Percentiles rank a stretch among this genome's conserved stretches.
Evolutionary conservation across 30 jellyfish, hydroid and myxozoan species (phyloP).

Genomic region (Clytia hemisphaerica): DNA sequence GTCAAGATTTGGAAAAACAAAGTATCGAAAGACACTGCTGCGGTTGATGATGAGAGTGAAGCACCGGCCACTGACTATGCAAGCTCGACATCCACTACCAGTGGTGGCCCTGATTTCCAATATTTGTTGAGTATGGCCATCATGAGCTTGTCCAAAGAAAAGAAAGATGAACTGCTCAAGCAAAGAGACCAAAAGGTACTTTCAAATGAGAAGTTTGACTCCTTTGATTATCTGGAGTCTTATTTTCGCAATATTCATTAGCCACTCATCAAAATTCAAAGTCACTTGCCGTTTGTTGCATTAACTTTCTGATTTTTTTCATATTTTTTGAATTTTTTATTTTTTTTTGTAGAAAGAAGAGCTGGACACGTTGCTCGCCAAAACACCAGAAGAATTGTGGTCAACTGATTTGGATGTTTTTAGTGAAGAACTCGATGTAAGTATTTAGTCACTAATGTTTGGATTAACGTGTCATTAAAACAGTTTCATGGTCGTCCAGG

Average conservation of each 20-base stretch:
- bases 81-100: slow-evolving; percentile 31
- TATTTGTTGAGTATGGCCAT: slow-evolving; percentile 66
- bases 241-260: not conserved
- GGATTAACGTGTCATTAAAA: not conserved
- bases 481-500: not conserved
- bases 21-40: slow-evolving; percentile 1
- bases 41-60: slow-evolving; percentile 59
- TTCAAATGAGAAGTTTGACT: not conserved
- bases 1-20: slow-evolving; percentile 83
- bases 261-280: not conserved
- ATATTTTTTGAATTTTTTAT: not conserved
- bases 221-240: not conserved
- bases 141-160: slow-evolving; percentile 76
- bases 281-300: not conserved
- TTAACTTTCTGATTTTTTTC: not conserved
- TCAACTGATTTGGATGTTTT: slow-evolving; percentile 55
- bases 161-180: slow-evolving; percentile 64
- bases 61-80: slow-evolving; percentile 39
- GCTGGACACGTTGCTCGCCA: slow-evolving; percentile 42
- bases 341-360: slow-evolving; percentile 53
- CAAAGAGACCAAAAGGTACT: slow-evolving; percentile 72
- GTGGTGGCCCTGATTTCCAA: slow-evolving; percentile 81
- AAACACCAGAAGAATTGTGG: slow-evolving; percentile 90
- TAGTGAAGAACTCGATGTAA: slow-evolving; percentile 64
- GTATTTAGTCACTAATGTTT: slow-evolving; percentile 13